Conservation (phyloP, 2,113 vertebrate species). For the Erythrolamprus reginae region DNA sequence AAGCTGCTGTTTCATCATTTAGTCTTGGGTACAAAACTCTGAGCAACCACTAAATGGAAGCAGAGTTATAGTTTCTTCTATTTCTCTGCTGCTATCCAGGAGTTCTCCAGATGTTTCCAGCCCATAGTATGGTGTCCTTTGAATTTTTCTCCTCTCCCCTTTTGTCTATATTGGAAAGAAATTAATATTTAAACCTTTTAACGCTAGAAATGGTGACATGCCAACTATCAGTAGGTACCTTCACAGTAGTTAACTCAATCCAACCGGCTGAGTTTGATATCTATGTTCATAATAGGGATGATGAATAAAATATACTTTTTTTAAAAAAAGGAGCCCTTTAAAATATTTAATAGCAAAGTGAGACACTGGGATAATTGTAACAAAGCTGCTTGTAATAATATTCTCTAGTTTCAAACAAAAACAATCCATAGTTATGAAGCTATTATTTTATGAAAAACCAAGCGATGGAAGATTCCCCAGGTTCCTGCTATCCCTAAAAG, state of each 20-base stretch:
- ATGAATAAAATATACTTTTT: conserved; percentile 17
- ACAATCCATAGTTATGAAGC: not conserved
- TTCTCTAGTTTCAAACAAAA: not conserved
- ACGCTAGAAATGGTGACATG: not conserved
- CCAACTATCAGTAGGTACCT: not conserved
- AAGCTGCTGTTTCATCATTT: conserved; percentile 65
- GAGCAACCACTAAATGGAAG: not conserved
- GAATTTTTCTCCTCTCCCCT: not conserved
- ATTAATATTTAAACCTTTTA: conserved; percentile 27
- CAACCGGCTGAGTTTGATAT: not conserved
- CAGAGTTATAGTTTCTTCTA: not conserved
- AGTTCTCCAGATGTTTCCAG: not conserved
- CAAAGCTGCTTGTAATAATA: not conserved
- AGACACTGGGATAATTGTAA: conserved; percentile 8
- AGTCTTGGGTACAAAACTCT: conserved; percentile 4
- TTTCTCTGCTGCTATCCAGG: not conserved
- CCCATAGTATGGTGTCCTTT: not conserved
- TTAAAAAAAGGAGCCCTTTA: not conserved
- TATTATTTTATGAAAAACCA: not conserved
- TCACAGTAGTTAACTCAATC: not conserved
- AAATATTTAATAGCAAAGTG: conserved; percentile 16
- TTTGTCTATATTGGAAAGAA: not conserved
- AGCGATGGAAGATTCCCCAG: not conserved
- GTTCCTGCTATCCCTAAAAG: not conserved
- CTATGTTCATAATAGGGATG: not conserved